Evolutionary conservation across 1,140 invertebrate genomes (phyloP), one percentile per base, ranked within the genome.

Genomic region (Papilio helenus): DNA sequence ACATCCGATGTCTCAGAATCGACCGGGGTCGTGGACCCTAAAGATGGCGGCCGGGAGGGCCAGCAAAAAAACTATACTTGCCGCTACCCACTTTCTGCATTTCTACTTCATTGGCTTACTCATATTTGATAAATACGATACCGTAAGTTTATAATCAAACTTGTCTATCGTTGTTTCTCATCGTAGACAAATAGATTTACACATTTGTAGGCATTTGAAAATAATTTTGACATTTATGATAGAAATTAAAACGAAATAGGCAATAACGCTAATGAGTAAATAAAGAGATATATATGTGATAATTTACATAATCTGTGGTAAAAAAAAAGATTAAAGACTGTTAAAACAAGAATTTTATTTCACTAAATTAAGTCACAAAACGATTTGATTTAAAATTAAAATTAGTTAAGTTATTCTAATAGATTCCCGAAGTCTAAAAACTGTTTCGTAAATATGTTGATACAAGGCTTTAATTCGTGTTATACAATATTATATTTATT

Each of bases 1-100:
- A 92, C 93, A 93, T 88, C 88, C 90, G 88, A 86, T 93, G 92
- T 94, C 90, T 88, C 82, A 82, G 86, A 89, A 91, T 90, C 91
- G 89, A 91, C 90, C 81, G 86, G 81, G 86, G 84, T 86, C 82
- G 87, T 80, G 80, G 84, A 90, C 82, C 87, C 80, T 83, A 89
- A 93, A 92, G 73, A 90, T 92, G 90, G 89, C 90, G 82, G 86
- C 49, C 81, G 77, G 72, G 84, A 90, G 79, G 78, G 88, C 80
- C 85, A 88, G 87, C 86, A 88, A 83, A 87, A 87, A 73, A 82
- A 76, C 14, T 51, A 81, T 61, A 79, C 74, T 18, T 46, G n/a
- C 20, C 34, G 9, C 34, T 77, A n/a, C 58, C 76, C 26, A 77
- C 76, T 61, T 16, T 55, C 49, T 58, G 23, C 12, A 68, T 55